Percentiles rank a stretch among this genome's conserved stretches.
Evolutionary conservation across 1,140 invertebrate species (phyloP).

Genomic region (Solenopsis fugax): DNA sequence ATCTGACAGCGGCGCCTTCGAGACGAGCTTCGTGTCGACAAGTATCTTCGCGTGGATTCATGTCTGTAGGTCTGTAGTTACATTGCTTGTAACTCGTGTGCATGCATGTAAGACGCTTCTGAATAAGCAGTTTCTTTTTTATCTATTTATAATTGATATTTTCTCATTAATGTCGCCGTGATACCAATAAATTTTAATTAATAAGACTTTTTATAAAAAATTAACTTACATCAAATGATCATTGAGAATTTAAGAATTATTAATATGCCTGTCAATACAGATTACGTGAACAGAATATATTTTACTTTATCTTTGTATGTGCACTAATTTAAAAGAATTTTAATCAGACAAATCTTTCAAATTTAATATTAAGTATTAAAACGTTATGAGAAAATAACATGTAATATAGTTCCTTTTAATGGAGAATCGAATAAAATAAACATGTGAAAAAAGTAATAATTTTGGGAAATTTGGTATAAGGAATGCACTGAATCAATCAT

Average conservation of each 20-base stretch:
- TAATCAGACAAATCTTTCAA: background rate
- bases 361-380: conserved; percentile 14
- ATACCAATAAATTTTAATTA: background rate
- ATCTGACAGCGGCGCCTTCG: conserved; percentile 61
- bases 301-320: background rate
- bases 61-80: conserved; percentile 15
- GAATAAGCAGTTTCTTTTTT: background rate
- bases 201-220: background rate
- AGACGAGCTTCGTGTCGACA: conserved; percentile 37
- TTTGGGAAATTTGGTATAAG: background rate
- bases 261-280: background rate
- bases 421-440: background rate
- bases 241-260: background rate
- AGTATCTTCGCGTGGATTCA: conserved; percentile 19
- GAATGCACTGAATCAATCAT: conserved; percentile 8
- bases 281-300: background rate
- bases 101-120: background rate
- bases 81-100: background rate
- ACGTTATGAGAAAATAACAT: background rate
- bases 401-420: background rate
- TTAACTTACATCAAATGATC: background rate
- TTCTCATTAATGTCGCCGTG: background rate
- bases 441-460: background rate
- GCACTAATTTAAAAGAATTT: background rate
- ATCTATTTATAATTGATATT: background rate